Conservation (phyloP, 2,888 invertebrate genomes). For the Tenthredo notha region DNA sequence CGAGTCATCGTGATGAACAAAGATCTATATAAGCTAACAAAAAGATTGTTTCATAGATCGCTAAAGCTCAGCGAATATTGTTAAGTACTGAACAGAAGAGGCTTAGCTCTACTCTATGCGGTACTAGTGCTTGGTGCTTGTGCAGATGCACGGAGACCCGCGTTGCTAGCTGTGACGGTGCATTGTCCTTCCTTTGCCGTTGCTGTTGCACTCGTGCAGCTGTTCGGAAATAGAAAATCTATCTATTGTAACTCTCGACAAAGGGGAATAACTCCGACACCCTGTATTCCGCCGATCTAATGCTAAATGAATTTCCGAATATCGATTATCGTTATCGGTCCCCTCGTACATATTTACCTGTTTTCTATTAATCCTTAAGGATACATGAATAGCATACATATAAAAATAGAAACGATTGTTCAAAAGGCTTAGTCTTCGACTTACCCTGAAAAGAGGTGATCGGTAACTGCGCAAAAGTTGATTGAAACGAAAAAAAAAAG, state of each 20-base stretch:
- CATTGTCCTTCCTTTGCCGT: slow-evolving; percentile 36
- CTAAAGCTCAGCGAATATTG: background rate
- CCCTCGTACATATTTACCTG: background rate
- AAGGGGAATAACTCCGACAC: slow-evolving; percentile 8
- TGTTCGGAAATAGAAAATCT: slow-evolving; percentile 58
- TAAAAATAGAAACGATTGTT: background rate
- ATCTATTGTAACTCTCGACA: slow-evolving; percentile 6
- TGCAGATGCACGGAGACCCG: slow-evolving; percentile 23
- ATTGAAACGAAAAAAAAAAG: background rate
- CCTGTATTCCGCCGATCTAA: background rate
- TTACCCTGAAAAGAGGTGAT: background rate
- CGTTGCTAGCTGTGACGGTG: slow-evolving; percentile 21
- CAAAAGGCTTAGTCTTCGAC: background rate
- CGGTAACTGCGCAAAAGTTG: background rate
- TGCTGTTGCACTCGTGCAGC: slow-evolving; percentile 50
- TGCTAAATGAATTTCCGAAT: background rate
- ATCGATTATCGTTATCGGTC: background rate
- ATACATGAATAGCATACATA: too few relatives aligned
- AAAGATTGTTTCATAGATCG: background rate
- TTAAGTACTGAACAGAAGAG: background rate
- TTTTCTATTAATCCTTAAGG: background rate
- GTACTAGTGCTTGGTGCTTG: background rate
- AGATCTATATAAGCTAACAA: background rate
- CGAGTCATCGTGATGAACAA: background rate
- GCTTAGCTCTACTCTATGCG: background rate